Evolutionary conservation across 2,113 vertebrate genomes (phyloP).

Genomic region (Pao palembangensis): DNA sequence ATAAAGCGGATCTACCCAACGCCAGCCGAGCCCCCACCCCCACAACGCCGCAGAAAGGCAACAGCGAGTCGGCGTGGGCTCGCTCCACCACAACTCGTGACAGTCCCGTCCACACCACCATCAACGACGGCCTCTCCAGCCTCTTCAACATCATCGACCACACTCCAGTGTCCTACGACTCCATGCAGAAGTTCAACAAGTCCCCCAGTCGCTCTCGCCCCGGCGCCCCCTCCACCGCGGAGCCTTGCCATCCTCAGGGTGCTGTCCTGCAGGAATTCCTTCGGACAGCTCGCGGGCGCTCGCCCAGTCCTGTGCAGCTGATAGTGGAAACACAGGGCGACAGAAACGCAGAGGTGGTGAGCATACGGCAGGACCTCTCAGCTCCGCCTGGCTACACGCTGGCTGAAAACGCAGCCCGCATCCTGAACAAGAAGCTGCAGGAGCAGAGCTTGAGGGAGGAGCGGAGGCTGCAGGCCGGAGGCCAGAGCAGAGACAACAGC

Average conservation of each 20-base stretch:
- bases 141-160: slow-evolving; percentile 99
- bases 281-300: slow-evolving; percentile 80
- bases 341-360: slow-evolving; percentile 81
- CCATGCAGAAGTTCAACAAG: slow-evolving; percentile 82
- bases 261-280: slow-evolving; percentile 73
- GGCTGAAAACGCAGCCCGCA: slow-evolving; percentile 87
- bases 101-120: slow-evolving; percentile 96
- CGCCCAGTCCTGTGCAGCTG: slow-evolving; percentile 87
- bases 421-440: slow-evolving; percentile 91
- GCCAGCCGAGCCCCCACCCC: slow-evolving; percentile 70
- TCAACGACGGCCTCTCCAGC: slow-evolving; percentile 96
- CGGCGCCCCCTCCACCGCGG: slow-evolving; percentile 43
- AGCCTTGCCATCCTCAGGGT: slow-evolving; percentile 42
- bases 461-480: slow-evolving; percentile 72
- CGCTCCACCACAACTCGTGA: slow-evolving; percentile 95
- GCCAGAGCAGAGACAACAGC: slow-evolving; percentile 71
- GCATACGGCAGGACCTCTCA: slow-evolving; percentile 87
- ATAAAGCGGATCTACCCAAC: slow-evolving; percentile 61
- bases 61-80: slow-evolving; percentile 95
- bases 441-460: slow-evolving; percentile 91
- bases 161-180: slow-evolving; percentile 82
- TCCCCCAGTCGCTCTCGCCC: slow-evolving; percentile 83
- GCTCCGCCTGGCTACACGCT: slow-evolving; percentile 90
- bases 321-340: slow-evolving; percentile 83
- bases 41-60: slow-evolving; percentile 84